These are phyloP conservation scores for Vesta saturnalis DNA, from an alignment of 2,888 invertebrate genomes.

Conservation along the genomic window DNA sequence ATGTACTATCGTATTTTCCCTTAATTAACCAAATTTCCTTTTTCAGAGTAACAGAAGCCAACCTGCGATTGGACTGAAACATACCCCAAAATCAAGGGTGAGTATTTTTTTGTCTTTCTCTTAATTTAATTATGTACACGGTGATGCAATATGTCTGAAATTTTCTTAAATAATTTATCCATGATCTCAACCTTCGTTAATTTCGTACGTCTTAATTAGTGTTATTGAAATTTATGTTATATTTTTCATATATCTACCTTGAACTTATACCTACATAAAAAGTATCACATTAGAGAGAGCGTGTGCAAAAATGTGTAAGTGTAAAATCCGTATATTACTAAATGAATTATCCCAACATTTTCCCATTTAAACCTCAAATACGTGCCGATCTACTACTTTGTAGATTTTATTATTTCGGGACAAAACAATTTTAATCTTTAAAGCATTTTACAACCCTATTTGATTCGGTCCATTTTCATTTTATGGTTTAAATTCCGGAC, in stretches of 20 bases:
- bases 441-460: not conserved
- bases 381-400: too few species aligned
- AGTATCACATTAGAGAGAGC: not conserved
- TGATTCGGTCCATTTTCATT: too few species aligned
- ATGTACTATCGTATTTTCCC: too few species aligned
- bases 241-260: too few species aligned
- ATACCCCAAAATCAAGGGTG: conserved; percentile 74
- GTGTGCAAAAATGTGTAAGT: not conserved
- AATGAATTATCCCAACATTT: not conserved
- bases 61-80: conserved; percentile 73
- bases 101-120: conserved; percentile 55
- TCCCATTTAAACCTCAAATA: too few species aligned
- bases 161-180: not conserved
- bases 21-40: conserved; percentile 38
- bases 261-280: not conserved
- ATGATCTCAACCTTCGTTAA: not conserved
- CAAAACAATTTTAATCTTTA: too few species aligned
- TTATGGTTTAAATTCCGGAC: not conserved
- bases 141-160: conserved; percentile 25
- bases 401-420: not conserved
- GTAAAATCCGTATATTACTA: not conserved
- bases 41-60: conserved; percentile 76
- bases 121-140: not conserved
- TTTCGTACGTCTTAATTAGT: too few species aligned
- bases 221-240: too few species aligned